Percentiles rank a stretch among this genome's conserved stretches.
phyloP scores from a whole-genome alignment of 2,888 invertebrate genomes.

The Molorchus minor region DNA sequence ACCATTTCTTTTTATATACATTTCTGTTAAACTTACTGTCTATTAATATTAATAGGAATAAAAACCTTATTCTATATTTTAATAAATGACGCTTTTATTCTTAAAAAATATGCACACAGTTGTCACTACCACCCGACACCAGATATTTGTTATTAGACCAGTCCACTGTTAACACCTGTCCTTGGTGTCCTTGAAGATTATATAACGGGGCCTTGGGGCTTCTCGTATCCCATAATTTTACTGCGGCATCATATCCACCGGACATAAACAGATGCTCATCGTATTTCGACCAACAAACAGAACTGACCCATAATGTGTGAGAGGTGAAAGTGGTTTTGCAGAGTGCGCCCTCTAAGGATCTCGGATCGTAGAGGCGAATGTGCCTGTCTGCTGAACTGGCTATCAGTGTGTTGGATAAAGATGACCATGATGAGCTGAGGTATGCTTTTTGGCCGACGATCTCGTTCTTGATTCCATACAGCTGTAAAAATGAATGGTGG shows the following conservation, averaged over 20 bases:
- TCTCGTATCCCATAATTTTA: constrained; percentile 96
- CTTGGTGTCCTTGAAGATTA: constrained; percentile 92
- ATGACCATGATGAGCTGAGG: constrained; percentile 86
- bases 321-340: constrained; percentile 89
- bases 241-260: constrained; percentile 88
- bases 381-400: constrained; percentile 92
- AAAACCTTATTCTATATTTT: neutral
- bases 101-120: constrained; percentile 90
- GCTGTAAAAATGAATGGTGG: constrained; percentile 53
- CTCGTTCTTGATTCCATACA: constrained; percentile 84
- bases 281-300: constrained; percentile 87
- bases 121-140: constrained; percentile 93
- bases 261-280: constrained; percentile 89
- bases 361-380: constrained; percentile 90
- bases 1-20: constrained; percentile 13
- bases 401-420: constrained; percentile 75
- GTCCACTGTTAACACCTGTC: constrained; percentile 91
- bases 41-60: neutral
- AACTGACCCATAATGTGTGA: constrained; percentile 92
- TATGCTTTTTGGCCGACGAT: constrained; percentile 91
- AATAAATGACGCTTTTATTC: constrained; percentile 50
- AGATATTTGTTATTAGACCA: constrained; percentile 90
- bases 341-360: constrained; percentile 85
- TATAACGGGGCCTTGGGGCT: constrained; percentile 92
- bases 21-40: neutral